Evolutionary conservation across 1,140 invertebrate genomes (phyloP).

Genomic region (Steinernema khuongi): DNA sequence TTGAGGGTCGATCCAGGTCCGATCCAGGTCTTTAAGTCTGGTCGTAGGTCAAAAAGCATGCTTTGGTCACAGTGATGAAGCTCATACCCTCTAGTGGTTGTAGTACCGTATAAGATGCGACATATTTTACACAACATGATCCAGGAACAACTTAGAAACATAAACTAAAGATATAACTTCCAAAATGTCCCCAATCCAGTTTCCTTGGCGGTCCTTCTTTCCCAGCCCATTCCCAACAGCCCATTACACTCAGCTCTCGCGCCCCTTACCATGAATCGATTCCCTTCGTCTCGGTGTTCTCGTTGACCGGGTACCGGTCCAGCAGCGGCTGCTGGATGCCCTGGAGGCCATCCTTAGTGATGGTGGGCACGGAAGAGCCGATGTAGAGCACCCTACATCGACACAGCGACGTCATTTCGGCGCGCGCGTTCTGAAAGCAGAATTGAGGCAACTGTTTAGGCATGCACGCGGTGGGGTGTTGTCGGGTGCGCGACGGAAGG

Average conservation of each 20-base stretch:
- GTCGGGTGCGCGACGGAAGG: neutral
- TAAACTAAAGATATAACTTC: no score
- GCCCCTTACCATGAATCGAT: slow-evolving; percentile 76
- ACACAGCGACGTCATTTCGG: slow-evolving; percentile 45
- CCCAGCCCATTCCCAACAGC: neutral
- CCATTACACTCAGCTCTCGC: no score
- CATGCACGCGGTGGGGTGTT: neutral
- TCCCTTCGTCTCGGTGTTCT: slow-evolving; percentile 73
- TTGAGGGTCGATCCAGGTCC: no score
- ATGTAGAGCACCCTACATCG: slow-evolving; percentile 90
- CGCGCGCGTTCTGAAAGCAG: neutral
- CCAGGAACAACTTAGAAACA: no score
- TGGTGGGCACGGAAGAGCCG: slow-evolving; percentile 89
- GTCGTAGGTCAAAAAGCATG: no score
- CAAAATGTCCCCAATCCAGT: no score
- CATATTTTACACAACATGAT: no score
- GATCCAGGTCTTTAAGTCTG: no score
- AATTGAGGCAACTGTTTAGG: neutral
- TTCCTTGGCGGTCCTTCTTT: neutral
- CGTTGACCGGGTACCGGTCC: slow-evolving; percentile 78
- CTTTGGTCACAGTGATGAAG: no score
- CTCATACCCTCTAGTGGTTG: no score
- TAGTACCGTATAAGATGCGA: no score
- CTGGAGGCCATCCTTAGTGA: slow-evolving; percentile 88
- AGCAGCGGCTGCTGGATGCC: slow-evolving; percentile 93